These are phyloP conservation scores for Creontiades dilutus DNA, from an alignment of 2,888 invertebrate genomes.

Conservation along the genomic window DNA sequence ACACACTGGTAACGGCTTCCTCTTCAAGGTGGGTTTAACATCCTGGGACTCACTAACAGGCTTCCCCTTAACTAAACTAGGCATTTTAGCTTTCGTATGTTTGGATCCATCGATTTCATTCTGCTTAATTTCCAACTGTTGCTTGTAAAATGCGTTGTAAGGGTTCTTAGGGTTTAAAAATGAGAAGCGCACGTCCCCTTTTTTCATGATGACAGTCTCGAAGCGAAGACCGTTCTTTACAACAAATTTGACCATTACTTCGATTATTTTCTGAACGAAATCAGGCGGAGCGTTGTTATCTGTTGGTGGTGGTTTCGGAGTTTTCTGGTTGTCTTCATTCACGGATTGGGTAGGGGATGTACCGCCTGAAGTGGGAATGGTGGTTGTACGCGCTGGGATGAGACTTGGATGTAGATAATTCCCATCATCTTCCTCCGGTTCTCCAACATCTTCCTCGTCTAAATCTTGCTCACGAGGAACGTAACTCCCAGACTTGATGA, in stretches of 20 bases:
- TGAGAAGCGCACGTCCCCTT: constrained; percentile 90
- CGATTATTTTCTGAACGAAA: constrained; percentile 91
- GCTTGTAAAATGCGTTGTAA: constrained; percentile 84
- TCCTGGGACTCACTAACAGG: constrained; percentile 13
- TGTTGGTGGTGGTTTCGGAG: constrained; percentile 61
- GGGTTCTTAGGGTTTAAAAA: constrained; percentile 89
- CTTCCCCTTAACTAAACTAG: neutral
- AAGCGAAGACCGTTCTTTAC: constrained; percentile 96
- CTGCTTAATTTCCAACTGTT: constrained; percentile 67
- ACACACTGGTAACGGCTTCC: constrained; percentile 84
- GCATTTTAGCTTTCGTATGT: neutral
- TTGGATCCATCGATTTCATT: constrained; percentile 24
- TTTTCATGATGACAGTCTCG: constrained; percentile 90
- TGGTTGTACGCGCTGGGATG: constrained; percentile 80
- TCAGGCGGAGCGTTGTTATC: constrained; percentile 84
- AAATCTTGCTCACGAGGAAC: constrained; percentile 79
- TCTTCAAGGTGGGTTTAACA: constrained; percentile 52
- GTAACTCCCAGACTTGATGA: constrained; percentile 85
- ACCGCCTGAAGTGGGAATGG: constrained; percentile 49
- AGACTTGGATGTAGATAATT: constrained; percentile 93
- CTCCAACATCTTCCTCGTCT: constrained; percentile 76
- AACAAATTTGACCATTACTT: constrained; percentile 98
- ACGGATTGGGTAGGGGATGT: constrained; percentile 62
- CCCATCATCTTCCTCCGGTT: constrained; percentile 78
- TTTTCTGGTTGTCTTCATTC: constrained; percentile 44